Evolutionary conservation across 2,113 vertebrate genomes (phyloP), one percentile per base, ranked within the genome.

Genomic region (Opisthocomus hoazin): DNA sequence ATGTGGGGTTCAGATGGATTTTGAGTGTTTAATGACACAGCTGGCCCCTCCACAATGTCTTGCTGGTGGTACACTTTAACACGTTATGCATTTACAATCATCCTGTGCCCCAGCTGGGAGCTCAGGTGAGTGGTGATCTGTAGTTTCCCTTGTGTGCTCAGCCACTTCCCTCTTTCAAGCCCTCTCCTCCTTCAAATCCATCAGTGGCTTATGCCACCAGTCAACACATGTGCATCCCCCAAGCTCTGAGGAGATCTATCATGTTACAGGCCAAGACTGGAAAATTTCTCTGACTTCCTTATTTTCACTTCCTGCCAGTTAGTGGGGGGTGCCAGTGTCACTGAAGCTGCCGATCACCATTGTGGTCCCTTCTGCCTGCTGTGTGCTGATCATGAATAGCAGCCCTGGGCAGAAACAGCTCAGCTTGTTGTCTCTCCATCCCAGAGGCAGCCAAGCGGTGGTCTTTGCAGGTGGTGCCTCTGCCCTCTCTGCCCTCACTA

Each of bases 401-500:
- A 92, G 65, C 17, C 22, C n/a, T 1, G 8, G 24, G 41, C 37
- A 82, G 83, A 56, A 39, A 34, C 50, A 77, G 18, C 51, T 77
- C 64, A 70, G 39, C 27, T 24, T 0, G 7, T n/a, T 34, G 37
- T 46, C 34, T 2, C 22, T 48, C 39, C 36, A 19, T 46, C 54
- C 26, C 48, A 3, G 3, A 30, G 39, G 34, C 39, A 87, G 68
- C 22, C 26, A 30, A 43, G 46, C 0, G 0, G 22, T 39, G 30
- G 20, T 4, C 37, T 54, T 41, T 63, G 18, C 30, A 46, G 41
- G 18, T 43, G 61, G 43, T 5, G 27, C 5, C 11, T 86, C 89
- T 34, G 46, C 12, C 17, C 1, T 2, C 15, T 46, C 30, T 77
- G 69, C n/a, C 37, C 10, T 0, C 0, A 0, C 30, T 34, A 53